Percentiles rank a stretch among this genome's conserved stretches.
Evolutionary conservation across 2,888 invertebrate genomes (phyloP).

Genomic region (Athalia cordata): DNA sequence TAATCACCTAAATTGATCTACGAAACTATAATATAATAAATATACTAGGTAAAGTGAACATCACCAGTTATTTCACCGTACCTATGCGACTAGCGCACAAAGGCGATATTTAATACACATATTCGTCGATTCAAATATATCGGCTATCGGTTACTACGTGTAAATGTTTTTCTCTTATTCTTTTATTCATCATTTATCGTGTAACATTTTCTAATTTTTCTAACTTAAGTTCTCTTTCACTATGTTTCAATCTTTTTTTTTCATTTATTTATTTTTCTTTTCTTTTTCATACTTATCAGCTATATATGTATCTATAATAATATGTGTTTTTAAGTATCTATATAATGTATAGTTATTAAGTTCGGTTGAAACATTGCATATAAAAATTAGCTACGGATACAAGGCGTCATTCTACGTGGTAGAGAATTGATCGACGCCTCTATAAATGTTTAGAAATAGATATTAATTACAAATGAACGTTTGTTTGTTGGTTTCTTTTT

Average conservation of each 20-base stretch:
- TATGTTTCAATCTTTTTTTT: background rate
- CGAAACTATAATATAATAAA: constrained; percentile 24
- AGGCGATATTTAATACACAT: constrained; percentile 48
- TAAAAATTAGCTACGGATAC: constrained; percentile 40
- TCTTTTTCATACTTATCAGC: constrained; percentile 3
- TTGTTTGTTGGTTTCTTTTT: too few relatives aligned
- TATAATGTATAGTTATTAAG: constrained; percentile 4
- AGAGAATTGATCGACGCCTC: constrained; percentile 20
- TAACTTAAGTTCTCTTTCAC: too few relatives aligned
- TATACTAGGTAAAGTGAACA: constrained; percentile 34
- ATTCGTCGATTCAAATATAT: constrained; percentile 33
- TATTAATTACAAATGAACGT: too few relatives aligned
- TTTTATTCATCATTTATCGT: background rate
- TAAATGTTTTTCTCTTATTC: background rate
- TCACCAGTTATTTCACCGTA: constrained; percentile 34
- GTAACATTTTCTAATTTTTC: too few relatives aligned
- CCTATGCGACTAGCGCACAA: constrained; percentile 44
- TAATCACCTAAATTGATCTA: constrained; percentile 29
- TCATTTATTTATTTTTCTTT: background rate
- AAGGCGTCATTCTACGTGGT: background rate
- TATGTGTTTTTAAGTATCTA: constrained; percentile 32
- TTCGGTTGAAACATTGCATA: constrained; percentile 35
- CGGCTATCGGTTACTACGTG: background rate
- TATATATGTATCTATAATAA: constrained; percentile 18
- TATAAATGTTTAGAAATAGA: background rate